phyloP scores from a whole-genome alignment of 1,140 invertebrate genomes.

The Acromyrmex charruanus region DNA sequence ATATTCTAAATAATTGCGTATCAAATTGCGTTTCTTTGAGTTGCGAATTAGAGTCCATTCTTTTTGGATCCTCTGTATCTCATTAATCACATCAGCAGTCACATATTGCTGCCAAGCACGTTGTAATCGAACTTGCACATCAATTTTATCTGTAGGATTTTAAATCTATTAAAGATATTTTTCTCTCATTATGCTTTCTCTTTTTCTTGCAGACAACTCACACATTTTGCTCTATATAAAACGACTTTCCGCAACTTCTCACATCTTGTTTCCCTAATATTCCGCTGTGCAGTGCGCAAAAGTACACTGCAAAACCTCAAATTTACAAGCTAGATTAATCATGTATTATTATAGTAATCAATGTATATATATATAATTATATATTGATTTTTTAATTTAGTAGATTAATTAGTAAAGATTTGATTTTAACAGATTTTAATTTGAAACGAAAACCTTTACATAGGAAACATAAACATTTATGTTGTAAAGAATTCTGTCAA shows the following conservation, averaged over 20 bases:
- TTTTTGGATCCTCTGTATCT: not conserved
- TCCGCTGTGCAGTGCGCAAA: not conserved
- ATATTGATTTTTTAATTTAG: too few relatives aligned
- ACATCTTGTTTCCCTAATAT: not conserved
- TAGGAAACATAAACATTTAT: not conserved
- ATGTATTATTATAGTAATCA: too few relatives aligned
- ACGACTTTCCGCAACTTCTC: not conserved
- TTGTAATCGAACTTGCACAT: not conserved
- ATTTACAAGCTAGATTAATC: too few relatives aligned
- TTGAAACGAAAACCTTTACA: too few relatives aligned
- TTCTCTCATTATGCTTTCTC: conserved; percentile 20
- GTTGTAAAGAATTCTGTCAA: not conserved
- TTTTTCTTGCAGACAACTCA: not conserved
- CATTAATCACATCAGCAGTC: not conserved
- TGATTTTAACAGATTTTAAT: too few relatives aligned
- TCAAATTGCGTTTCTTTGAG: not conserved
- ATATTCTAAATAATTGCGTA: not conserved
- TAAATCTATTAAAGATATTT: too few relatives aligned
- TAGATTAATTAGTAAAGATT: too few relatives aligned
- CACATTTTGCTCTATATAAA: not conserved
- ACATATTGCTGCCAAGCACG: not conserved
- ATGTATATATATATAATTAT: too few relatives aligned
- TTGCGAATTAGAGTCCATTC: not conserved
- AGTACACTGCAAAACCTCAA: not conserved
- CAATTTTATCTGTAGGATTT: not conserved